Base-by-base conservation (phyloP, 1,140 invertebrate genomes). In the Ganaspis sp. region DNA sequence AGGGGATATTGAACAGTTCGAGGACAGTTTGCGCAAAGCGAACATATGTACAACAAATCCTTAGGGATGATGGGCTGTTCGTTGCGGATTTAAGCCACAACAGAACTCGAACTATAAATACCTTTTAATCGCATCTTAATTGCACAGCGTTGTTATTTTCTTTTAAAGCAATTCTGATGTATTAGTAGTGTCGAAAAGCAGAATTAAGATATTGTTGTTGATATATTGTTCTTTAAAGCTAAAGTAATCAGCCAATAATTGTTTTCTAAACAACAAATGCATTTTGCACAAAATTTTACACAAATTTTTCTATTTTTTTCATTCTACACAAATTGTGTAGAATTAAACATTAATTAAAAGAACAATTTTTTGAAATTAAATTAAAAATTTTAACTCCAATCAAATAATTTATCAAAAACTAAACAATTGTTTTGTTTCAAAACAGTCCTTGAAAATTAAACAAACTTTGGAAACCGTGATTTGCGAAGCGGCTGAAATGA, bases 11-110 rank as follows among this genome's bases (percentile, higher is more conserved):
- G 87, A 88, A 84, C 87, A 82, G 83, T 88, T 88, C 84, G 87
- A 87, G 87, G 87, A 88, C 87, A 87, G 87, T 89, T 88, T 87
- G 85, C 84, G 85, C 83, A 83, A 84, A 84, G 79, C 84, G 85
- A 88, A 89, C 88, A 89, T 87, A 84, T 89, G 89, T 90, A 88
- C 87, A 87, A 88, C 88, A 90, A 90, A 90, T 90, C 89, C 88
- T 85, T 84, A 70, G 89, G 87, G 89, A 90, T 90, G 90, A 90
- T 87, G 85, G 83, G 81, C 83, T 82, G 82, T 76, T 78, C 76
- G 79, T 77, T 77, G 21, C 54, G 15, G 54, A 58, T 26, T 29
- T 9, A 15, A 26, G 19, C 23, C 54, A 12, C 23, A 58, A 26
- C 23, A 58, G 23, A 58, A 58, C 26, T 26, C 21, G 0, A 58